These are phyloP conservation scores for Oegoconia quadripuncta DNA, from an alignment of 2,888 invertebrate genomes.

Conservation along the genomic window DNA sequence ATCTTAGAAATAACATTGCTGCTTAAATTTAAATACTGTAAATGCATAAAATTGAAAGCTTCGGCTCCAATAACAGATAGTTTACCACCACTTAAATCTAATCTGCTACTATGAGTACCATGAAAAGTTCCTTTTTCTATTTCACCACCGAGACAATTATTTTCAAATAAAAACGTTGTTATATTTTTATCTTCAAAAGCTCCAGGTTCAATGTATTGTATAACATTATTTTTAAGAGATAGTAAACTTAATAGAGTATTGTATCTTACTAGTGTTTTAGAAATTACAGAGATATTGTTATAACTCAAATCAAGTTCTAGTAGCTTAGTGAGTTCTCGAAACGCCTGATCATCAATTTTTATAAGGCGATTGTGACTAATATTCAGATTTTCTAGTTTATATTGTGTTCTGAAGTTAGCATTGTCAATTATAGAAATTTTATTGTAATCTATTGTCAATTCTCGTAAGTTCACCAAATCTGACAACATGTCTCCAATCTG, in stretches of 20 bases:
- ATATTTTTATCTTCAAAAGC: slow-evolving; percentile 9
- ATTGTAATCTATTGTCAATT: slow-evolving; percentile 17
- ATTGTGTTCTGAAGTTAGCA: slow-evolving; percentile 16
- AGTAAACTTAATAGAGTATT: neutral
- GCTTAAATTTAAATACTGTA: slow-evolving; percentile 8
- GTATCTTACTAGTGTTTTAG: neutral
- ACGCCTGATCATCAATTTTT: slow-evolving; percentile 12
- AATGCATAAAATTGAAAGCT: slow-evolving; percentile 1
- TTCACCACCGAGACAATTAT: slow-evolving; percentile 5
- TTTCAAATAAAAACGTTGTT: neutral
- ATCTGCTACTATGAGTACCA: neutral
- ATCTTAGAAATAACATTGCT: slow-evolving; percentile 3
- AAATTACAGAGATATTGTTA: slow-evolving; percentile 7
- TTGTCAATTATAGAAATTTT: slow-evolving; percentile 8
- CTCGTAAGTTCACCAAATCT: slow-evolving; percentile 15
- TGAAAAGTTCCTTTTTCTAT: slow-evolving; percentile 1
- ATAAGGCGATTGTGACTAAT: slow-evolving; percentile 15
- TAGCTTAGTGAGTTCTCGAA: slow-evolving; percentile 9
- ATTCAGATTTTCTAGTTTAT: slow-evolving; percentile 14
- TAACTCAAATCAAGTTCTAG: slow-evolving; percentile 11
- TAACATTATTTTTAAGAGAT: neutral
- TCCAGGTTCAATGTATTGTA: slow-evolving; percentile 9
- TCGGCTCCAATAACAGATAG: slow-evolving; percentile 5
- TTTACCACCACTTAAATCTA: slow-evolving; percentile 6
- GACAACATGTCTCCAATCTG: slow-evolving; percentile 14